These are phyloP conservation scores for Trichonephila clavipes DNA, from an alignment of 1,140 invertebrate species.

Conservation along the genomic window DNA sequence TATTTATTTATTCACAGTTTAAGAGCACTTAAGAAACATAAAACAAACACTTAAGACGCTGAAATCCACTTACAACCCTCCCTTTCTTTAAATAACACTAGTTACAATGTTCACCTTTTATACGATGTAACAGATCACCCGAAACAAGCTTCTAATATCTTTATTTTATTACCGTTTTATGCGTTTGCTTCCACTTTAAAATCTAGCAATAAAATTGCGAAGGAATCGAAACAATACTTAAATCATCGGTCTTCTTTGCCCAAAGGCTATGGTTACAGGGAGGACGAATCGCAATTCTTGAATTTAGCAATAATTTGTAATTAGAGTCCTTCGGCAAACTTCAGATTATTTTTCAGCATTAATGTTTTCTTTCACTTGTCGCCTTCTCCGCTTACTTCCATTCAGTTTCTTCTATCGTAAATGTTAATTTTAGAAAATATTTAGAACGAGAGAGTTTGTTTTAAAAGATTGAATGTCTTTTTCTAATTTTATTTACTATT, in stretches of 20 bases:
- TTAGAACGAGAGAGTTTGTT: neutral
- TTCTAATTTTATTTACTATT: neutral
- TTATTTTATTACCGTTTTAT: constrained; percentile 65
- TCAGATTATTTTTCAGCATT: constrained; percentile 12
- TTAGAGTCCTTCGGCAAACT: neutral
- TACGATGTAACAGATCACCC: constrained; percentile 38
- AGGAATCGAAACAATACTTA: constrained; percentile 38
- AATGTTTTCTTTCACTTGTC: neutral
- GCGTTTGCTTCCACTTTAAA: constrained; percentile 34
- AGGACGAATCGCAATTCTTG: neutral
- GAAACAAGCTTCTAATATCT: constrained; percentile 61
- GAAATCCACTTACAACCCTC: constrained; percentile 52
- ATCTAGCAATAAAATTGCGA: constrained; percentile 40
- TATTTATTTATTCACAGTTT: constrained; percentile 58
- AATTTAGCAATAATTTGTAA: neutral
- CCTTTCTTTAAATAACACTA: constrained; percentile 28
- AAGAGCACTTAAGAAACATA: constrained; percentile 47
- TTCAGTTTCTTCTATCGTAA: neutral
- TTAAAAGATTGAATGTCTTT: neutral
- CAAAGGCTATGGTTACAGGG: neutral
- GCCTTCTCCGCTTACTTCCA: neutral
- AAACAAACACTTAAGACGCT: constrained; percentile 57
- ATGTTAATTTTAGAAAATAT: neutral
- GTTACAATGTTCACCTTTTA: constrained; percentile 38
- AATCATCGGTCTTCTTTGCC: neutral